These are phyloP conservation scores for Venustaconcha ellipsiformis DNA, from an alignment of 1,140 invertebrate species.

Conservation along the genomic window DNA sequence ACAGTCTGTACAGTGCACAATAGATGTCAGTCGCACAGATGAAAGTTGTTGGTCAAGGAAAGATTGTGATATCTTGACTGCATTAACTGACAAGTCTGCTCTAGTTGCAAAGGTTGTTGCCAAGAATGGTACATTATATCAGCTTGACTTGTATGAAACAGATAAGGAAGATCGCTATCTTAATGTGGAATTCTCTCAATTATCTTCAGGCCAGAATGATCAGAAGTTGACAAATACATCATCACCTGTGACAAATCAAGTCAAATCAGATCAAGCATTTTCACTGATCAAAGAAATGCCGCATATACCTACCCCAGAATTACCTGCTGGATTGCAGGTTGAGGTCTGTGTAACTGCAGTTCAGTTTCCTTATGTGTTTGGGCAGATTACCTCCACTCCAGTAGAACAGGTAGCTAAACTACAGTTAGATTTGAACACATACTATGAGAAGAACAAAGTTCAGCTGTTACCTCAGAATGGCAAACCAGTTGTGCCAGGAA, in stretches of 20 bases:
- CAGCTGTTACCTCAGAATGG: constrained; percentile 3
- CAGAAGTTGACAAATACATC: background rate
- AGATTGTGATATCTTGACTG: constrained; percentile 34
- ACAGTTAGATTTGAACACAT: constrained; percentile 30
- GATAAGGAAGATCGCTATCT: constrained; percentile 33
- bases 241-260: background rate
- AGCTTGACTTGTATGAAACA: constrained; percentile 45
- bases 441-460: constrained; percentile 29
- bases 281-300: constrained; percentile 16
- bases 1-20: constrained; percentile 36
- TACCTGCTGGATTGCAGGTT: constrained; percentile 22
- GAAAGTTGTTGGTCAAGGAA: constrained; percentile 30
- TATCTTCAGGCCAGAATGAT: background rate
- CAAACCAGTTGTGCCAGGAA: constrained; percentile 15
- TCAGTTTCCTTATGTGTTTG: constrained; percentile 32
- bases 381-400: constrained; percentile 37
- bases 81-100: constrained; percentile 32
- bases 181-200: constrained; percentile 34
- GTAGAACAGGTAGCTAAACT: constrained; percentile 33
- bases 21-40: constrained; percentile 32
- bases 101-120: constrained; percentile 38
- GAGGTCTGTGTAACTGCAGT: constrained; percentile 41
- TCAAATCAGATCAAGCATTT: background rate
- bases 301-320: constrained; percentile 8
- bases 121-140: constrained; percentile 30